These are phyloP conservation scores for Parelbella ahira DNA, from an alignment of 2,888 invertebrate genomes.

Conservation along the genomic window DNA sequence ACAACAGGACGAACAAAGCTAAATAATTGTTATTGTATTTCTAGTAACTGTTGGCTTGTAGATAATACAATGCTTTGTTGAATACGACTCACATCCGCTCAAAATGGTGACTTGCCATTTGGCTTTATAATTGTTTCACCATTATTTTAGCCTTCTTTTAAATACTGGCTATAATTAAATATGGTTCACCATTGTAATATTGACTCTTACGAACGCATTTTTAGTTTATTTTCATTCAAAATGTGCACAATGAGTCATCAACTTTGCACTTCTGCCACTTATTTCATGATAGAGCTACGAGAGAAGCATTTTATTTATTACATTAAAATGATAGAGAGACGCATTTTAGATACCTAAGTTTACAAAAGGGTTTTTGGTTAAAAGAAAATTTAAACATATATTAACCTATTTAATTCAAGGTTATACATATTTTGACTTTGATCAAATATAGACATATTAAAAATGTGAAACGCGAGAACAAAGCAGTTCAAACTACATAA, in stretches of 20 bases:
- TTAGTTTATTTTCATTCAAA: slow-evolving; percentile 16
- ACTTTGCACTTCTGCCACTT: slow-evolving; percentile 21
- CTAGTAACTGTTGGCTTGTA: slow-evolving; percentile 37
- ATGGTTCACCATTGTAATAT: not conserved
- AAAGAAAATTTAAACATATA: too few relatives aligned
- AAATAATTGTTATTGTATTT: slow-evolving; percentile 46
- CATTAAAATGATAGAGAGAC: too few relatives aligned
- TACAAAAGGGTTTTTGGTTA: too few relatives aligned
- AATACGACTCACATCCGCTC: slow-evolving; percentile 79
- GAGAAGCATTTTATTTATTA: too few relatives aligned
- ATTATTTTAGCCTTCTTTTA: slow-evolving; percentile 20
- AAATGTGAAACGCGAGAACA: too few relatives aligned
- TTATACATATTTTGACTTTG: too few relatives aligned
- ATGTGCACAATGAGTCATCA: slow-evolving; percentile 30
- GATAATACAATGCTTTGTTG: slow-evolving; percentile 69
- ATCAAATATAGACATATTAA: too few relatives aligned
- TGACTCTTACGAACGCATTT: too few relatives aligned
- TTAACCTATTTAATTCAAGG: too few relatives aligned
- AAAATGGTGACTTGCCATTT: slow-evolving; percentile 83
- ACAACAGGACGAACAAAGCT: slow-evolving; percentile 42
- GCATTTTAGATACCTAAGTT: too few relatives aligned
- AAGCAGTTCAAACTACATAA: too few relatives aligned
- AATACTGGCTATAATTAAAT: slow-evolving; percentile 10
- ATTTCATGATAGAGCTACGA: too few relatives aligned
- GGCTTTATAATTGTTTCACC: slow-evolving; percentile 36